Percentiles rank a stretch among this genome's conserved stretches.
Conservation (phyloP, 2,888 invertebrate genomes). For the Pocota personata region DNA sequence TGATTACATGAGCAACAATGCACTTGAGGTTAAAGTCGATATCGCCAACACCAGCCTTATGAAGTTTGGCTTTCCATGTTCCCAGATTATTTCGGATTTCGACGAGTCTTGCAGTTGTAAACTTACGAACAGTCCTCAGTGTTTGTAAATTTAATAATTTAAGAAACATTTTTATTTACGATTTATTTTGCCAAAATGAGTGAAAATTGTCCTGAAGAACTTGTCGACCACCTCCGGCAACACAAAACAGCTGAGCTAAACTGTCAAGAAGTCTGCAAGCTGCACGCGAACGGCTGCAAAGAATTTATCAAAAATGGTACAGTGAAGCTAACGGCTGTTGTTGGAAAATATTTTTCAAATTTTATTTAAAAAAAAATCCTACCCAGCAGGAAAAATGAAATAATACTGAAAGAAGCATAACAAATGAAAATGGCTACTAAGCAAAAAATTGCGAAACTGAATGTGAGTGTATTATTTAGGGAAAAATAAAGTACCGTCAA, state of each 20-base stretch:
- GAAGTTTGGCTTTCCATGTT: conserved; percentile 83
- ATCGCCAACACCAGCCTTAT: conserved; percentile 83
- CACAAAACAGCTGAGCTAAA: conserved; percentile 40
- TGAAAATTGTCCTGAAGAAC: neutral
- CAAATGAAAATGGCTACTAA: no score
- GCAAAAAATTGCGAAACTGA: no score
- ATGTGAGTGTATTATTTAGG: no score
- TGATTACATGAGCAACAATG: conserved; percentile 85
- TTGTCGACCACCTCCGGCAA: neutral
- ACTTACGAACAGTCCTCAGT: conserved; percentile 13
- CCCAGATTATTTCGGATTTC: conserved; percentile 73
- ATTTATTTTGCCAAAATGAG: neutral
- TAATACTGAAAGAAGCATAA: no score
- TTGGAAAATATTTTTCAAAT: neutral
- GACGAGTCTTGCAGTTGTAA: conserved; percentile 31
- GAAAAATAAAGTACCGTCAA: no score
- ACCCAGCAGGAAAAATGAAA: no score
- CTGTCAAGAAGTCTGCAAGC: conserved; percentile 17
- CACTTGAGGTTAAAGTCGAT: conserved; percentile 84
- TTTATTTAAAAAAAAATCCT: no score
- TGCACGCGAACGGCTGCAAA: neutral
- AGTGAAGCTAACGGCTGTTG: neutral
- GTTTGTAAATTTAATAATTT: conserved; percentile 42
- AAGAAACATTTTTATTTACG: conserved; percentile 48
- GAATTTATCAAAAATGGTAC: neutral